Base-by-base conservation (phyloP, 2,888 invertebrate species). In the Drosophila suboccidentalis region DNA sequence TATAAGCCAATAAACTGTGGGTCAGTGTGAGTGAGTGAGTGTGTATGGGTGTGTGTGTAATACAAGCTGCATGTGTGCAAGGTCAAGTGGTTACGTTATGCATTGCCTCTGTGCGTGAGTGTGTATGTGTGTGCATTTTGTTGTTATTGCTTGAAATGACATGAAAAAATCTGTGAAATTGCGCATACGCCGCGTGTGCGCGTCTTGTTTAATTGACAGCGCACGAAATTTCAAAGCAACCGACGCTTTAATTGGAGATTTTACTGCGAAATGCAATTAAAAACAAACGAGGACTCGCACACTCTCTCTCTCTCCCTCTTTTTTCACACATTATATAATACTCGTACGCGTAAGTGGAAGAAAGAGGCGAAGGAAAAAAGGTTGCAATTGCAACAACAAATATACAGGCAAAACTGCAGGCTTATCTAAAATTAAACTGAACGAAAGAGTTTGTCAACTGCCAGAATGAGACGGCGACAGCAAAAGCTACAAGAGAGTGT, bases 81-180 rank as follows among this genome's bases (percentile, higher is more conserved):
- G 89, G 89, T 89, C 89, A 89, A 88, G 87, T 81, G 70, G 68
- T 79, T 77, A 78, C 74, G 71, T 74, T 80, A 70, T 57, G n/a
- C 36, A 17, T 41, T 36, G 15, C 15, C 36, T 44, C 26, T 57
- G 67, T 19, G 17, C 62, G 71, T 61, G 62, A 54, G 41, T 53
- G 36, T 54, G n/a, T 41, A 8, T 49, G 50, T 64, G 34, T 67
- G 43, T 51, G 62, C 49, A 47, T 66, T 19, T 47, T 62, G 58
- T 11, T 67, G 59, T 51, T 60, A 19, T 50, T 55, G 49, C 22
- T 22, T 29, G 8, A 17, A 29, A 26, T 13, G 22, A 15, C n/a
- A 26, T 57, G 57, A 63, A 41, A 47, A 39, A 50, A 61, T 55
- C 63, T 66, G 65, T 68, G 38, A 71, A 68, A 80, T 77, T 70